Percentiles rank a stretch among this genome's conserved stretches.
These are phyloP conservation scores for Linepithema humile DNA, from an alignment of 1,140 invertebrate genomes.

Conservation along the genomic window DNA sequence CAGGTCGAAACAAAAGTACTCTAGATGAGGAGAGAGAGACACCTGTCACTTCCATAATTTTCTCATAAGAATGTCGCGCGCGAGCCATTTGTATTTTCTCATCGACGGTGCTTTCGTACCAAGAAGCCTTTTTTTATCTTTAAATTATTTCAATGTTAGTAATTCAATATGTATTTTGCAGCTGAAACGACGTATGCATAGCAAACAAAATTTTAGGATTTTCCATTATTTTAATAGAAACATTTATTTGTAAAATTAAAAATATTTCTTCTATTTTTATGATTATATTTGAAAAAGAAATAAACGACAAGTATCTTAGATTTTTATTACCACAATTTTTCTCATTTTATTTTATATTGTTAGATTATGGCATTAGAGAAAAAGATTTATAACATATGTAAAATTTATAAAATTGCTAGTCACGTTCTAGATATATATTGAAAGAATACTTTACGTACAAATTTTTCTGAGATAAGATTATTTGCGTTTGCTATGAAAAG, in stretches of 20 bases:
- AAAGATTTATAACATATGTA: neutral
- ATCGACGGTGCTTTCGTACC: neutral
- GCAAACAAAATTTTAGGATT: neutral
- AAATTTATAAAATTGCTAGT: neutral
- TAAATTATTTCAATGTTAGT: neutral
- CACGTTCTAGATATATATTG: neutral
- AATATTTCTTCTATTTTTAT: neutral
- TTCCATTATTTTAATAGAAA: neutral
- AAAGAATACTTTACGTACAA: neutral
- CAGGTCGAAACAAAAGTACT: slow-evolving; percentile 62
- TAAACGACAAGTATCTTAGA: neutral
- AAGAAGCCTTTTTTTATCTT: neutral
- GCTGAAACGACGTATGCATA: neutral
- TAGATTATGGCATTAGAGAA: too few species aligned
- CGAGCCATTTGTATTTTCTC: neutral
- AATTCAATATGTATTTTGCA: neutral
- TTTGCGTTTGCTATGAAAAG: neutral
- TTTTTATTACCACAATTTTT: neutral
- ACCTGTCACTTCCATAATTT: slow-evolving; percentile 70
- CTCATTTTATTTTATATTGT: neutral
- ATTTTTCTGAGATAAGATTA: neutral
- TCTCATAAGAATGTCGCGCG: slow-evolving; percentile 59
- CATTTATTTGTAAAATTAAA: neutral
- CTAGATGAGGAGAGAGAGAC: slow-evolving; percentile 72
- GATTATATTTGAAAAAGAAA: neutral